Evolutionary conservation across 1,140 invertebrate genomes (phyloP), one percentile per base, ranked within the genome.

Genomic region (Asbolus verrucosus): DNA sequence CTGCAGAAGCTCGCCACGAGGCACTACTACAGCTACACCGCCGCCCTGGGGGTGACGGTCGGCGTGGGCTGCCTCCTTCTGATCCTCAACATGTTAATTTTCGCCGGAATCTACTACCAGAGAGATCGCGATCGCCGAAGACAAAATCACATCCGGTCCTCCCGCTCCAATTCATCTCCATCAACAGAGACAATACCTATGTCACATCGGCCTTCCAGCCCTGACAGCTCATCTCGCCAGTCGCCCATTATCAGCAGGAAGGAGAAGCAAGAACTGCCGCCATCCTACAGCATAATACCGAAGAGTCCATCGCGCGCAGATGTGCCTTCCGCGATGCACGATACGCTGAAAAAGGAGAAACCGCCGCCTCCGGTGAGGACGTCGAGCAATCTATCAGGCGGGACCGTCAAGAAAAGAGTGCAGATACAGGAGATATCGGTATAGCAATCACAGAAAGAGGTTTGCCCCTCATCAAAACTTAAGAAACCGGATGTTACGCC

Each of bases 71-170:
- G 93, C 78, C 91, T 93, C 38, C 85, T 97, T 1, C 84, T 97
- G 2, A 86, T 95, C 1, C 85, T 96, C 8, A 96, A 97, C 82
- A 88, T 95, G 81, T 82, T 96, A 38, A 92, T 96, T 50, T 95
- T 95, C 77, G 92, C 92, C 1, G 94, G 91, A 41, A 92, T 96
- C 66, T 95, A 94, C 80, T 93, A 94, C 77, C 92, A 94, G 76
- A 83, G 91, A 27, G 89, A 92, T 67, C 78, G 86, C 2, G 84
- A 85, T 62, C 75, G 80, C 6, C 67, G 75, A 66, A 75, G 76
- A 70, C 75, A 83, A 81, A 83, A 69, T 75, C 24, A 68, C 14
- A 24, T 66, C 69, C 11, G 66, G 41, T 61, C 66, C 11, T 66
- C 59, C 13, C 50, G 73, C 14, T 68, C 63, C 15, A 77, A 72